phyloP scores from a whole-genome alignment of 2,888 invertebrate genomes.

The Hartigia nigra region DNA sequence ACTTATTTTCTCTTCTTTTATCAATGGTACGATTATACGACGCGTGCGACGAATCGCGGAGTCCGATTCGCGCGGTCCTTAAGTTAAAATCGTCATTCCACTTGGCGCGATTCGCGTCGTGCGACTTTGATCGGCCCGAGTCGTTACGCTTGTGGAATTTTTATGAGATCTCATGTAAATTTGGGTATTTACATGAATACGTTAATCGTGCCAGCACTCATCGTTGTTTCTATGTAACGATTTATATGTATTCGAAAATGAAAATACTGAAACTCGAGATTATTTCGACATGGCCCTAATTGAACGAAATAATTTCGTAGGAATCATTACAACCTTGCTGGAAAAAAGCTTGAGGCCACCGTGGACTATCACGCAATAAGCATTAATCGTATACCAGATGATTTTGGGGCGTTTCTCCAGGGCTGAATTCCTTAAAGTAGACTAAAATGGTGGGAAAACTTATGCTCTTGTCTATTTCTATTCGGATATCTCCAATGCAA shows the following conservation, averaged over 20 bases:
- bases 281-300: neutral
- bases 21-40: constrained; percentile 19
- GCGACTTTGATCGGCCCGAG: constrained; percentile 21
- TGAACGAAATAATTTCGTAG: neutral
- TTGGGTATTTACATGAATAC: neutral
- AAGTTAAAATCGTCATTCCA: neutral
- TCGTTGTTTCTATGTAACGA: neutral
- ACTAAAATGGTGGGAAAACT: neutral
- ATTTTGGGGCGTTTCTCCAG: neutral
- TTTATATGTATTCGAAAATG: neutral
- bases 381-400: neutral
- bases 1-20: neutral
- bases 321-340: neutral
- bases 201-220: neutral
- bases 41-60: constrained; percentile 15
- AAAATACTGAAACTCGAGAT: neutral
- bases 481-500: neutral
- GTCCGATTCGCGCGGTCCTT: neutral
- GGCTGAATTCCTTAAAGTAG: neutral
- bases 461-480: neutral
- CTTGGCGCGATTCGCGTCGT: neutral
- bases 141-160: neutral
- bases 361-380: neutral
- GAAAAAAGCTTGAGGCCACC: neutral
- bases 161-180: neutral